Base-by-base conservation (phyloP, 2,113 vertebrate species). In the Pardalotus punctatus region DNA sequence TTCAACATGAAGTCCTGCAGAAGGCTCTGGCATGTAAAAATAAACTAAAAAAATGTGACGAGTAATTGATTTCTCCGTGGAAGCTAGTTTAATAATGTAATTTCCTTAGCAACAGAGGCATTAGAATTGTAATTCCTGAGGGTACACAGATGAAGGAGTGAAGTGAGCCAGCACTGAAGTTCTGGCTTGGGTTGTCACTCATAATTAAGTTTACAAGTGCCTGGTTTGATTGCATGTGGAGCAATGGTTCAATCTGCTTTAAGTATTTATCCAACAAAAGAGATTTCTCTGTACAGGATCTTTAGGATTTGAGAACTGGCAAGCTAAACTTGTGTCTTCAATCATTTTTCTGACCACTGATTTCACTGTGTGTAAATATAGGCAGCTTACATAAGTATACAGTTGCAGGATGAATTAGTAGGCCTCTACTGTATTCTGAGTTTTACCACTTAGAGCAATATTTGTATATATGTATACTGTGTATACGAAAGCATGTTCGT, bases 61-160 rank as follows among this genome's bases (percentile, higher is more conserved):
- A 85, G 12, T 85, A 97, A 96, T 92, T 96, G 51, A 87, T 88
- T 94, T 95, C 51, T 64, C 81, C 85, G 61, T 5, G 13, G 97
- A 97, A 94, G 28, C 27, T 94, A 67, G 53, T 90, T 96, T 95
- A 97, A 97, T 86, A 7, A 76, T 87, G 48, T 72, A 57, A 96
- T 95, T 97, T 97, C 58, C 36, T 69, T 65, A 62, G 61, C 2
- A 24, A 93, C 71, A 94, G 61, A 95, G 48, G 28, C 38, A 70
- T 90, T 97, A 88, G 94, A 95, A 93, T 80, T 94, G 31, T 57
- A 93, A 92, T 96, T 86, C 82, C 73, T 65, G 42, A 73, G 61
- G 77, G 81, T 95, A 67, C 24, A 51, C 21, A 86, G 57, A 95
- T 93, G 83, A 94, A 95, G 88, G 40, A 93, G 78, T 85, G 24